Conservation (phyloP, 2,113 vertebrate genomes). For the Dipodomys ordii region DNA sequence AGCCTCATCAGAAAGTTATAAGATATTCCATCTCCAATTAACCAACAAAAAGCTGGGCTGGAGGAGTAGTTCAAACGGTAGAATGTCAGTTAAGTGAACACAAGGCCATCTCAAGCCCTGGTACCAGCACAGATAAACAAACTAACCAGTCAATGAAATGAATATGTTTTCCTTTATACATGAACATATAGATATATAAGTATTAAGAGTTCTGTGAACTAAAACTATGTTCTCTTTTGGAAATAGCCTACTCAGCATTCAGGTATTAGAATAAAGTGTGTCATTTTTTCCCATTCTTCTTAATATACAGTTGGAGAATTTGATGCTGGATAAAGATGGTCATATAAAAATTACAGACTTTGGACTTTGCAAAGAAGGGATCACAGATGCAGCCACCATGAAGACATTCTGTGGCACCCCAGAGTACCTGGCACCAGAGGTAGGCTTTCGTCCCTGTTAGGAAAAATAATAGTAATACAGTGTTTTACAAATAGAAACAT, state of each 20-base stretch:
- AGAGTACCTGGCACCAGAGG: constrained; percentile 98
- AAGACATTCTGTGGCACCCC: constrained; percentile 99
- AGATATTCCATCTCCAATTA: too few species aligned
- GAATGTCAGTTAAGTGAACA: too few species aligned
- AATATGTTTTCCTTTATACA: neutral
- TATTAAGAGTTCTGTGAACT: neutral
- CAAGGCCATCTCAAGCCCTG: too few species aligned
- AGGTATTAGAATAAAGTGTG: constrained; percentile 21
- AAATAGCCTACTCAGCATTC: neutral
- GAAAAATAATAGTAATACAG: too few species aligned
- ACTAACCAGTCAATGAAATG: too few species aligned
- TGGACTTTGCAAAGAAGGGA: constrained; percentile 98
- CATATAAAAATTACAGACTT: constrained; percentile 99
- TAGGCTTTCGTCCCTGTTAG: constrained; percentile 79
- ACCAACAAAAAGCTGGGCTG: too few species aligned
- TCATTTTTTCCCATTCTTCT: constrained; percentile 54
- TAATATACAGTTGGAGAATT: constrained; percentile 94
- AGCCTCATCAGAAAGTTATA: too few species aligned
- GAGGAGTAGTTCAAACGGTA: too few species aligned
- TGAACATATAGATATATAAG: neutral
- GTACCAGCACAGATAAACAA: too few species aligned
- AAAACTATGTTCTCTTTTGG: neutral
- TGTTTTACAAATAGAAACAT: neutral
- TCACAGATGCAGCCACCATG: constrained; percentile 99
- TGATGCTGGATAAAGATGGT: constrained; percentile 99